Evolutionary conservation across 2,113 vertebrate species (phyloP).

Genomic region (Apodemus speciosus): DNA sequence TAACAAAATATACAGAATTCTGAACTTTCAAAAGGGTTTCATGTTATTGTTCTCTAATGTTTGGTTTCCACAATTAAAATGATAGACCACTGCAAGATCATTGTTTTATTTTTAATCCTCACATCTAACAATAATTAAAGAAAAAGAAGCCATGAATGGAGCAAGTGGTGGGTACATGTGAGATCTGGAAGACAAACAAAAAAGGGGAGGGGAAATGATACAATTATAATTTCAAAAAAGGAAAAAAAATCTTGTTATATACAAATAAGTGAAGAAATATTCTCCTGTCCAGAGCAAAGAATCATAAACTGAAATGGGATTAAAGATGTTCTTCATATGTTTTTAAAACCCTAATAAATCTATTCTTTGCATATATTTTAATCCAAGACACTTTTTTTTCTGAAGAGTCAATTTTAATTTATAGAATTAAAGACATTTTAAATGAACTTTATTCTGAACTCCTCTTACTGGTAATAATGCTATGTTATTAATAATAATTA

Average conservation of each 20-base stretch:
- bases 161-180: neutral
- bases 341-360: constrained; percentile 73
- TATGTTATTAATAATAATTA: neutral
- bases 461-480: neutral
- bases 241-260: neutral
- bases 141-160: neutral
- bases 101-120: neutral
- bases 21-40: neutral
- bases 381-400: constrained; percentile 16
- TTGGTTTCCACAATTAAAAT: constrained; percentile 42
- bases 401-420: neutral
- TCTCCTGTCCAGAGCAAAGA: constrained; percentile 42
- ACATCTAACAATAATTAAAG: neutral
- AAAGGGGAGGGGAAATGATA: neutral
- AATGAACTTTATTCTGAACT: neutral
- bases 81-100: neutral
- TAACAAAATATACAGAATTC: neutral
- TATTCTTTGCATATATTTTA: constrained; percentile 71
- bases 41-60: constrained; percentile 21
- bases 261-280: constrained; percentile 62
- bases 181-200: neutral
- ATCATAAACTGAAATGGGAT: neutral
- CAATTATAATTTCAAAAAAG: neutral
- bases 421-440: neutral
- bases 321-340: constrained; percentile 49